A percentile compares a stretch with the other conserved stretches of the same genome.
Evolutionary conservation across 2,113 vertebrate genomes (phyloP).

Genomic region (Aspidoscelis tigris): DNA sequence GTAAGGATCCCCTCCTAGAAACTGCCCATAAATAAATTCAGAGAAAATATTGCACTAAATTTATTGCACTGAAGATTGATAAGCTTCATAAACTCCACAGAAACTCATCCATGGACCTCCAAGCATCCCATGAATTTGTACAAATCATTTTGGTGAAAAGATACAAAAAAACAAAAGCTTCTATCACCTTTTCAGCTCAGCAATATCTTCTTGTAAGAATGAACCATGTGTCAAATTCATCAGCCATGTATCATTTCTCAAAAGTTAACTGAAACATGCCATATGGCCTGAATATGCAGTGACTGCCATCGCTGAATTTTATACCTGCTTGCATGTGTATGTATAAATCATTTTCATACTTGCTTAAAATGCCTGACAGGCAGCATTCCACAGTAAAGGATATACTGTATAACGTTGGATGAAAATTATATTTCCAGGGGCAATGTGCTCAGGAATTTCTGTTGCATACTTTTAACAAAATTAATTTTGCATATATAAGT

Average conservation of each 20-base stretch:
- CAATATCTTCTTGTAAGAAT: not conserved
- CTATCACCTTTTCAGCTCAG: too few relatives aligned
- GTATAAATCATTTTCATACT: not conserved
- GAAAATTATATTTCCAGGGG: slow-evolving; percentile 20
- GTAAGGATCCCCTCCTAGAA: too few relatives aligned
- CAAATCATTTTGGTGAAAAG: too few relatives aligned
- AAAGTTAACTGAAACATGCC: not conserved
- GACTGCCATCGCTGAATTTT: not conserved
- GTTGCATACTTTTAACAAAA: slow-evolving; percentile 22
- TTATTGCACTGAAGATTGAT: too few relatives aligned
- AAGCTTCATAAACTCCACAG: too few relatives aligned
- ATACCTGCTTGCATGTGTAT: not conserved
- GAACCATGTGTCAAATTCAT: not conserved
- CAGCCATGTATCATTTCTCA: not conserved
- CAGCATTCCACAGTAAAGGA: not conserved
- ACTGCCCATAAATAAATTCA: too few relatives aligned
- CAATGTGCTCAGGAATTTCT: not conserved
- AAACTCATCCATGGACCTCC: too few relatives aligned
- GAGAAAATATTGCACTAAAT: too few relatives aligned
- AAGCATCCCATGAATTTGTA: too few relatives aligned
- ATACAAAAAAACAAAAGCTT: too few relatives aligned
- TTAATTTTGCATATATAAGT: slow-evolving; percentile 26
- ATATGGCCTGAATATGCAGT: slow-evolving; percentile 10
- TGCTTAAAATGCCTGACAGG: slow-evolving; percentile 25
- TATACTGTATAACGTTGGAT: not conserved